These are phyloP conservation scores for Drosophila kurseongensis DNA, from an alignment of 1,140 invertebrate species.

Conservation along the genomic window DNA sequence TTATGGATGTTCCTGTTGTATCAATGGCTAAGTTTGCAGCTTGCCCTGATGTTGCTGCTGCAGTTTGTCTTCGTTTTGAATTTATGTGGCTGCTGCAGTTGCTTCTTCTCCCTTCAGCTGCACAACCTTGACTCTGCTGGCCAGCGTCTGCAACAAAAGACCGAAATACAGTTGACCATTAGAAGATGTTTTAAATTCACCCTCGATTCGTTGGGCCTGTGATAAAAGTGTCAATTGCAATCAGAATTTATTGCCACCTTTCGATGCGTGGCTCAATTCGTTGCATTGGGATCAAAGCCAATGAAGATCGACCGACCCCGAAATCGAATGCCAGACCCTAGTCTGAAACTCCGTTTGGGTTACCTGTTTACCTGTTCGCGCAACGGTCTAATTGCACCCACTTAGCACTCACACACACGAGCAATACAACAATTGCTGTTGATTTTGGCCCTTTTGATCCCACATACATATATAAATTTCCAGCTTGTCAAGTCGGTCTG, in stretches of 20 bases:
- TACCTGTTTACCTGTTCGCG: slow-evolving; percentile 47
- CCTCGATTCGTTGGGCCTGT: slow-evolving; percentile 37
- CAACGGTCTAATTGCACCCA: slow-evolving; percentile 71
- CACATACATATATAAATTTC: slow-evolving; percentile 63
- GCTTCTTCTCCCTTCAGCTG: slow-evolving; percentile 14
- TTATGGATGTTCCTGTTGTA: not conserved
- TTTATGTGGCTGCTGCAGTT: slow-evolving; percentile 13
- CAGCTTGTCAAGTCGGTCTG: slow-evolving; percentile 53
- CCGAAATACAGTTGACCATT: slow-evolving; percentile 30
- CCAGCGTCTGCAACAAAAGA: slow-evolving; percentile 21
- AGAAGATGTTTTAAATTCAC: slow-evolving; percentile 34
- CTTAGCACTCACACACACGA: slow-evolving; percentile 60
- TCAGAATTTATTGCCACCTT: slow-evolving; percentile 71
- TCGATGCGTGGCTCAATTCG: slow-evolving; percentile 61
- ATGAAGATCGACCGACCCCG: slow-evolving; percentile 27
- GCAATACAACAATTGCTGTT: slow-evolving; percentile 69
- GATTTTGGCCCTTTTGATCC: slow-evolving; percentile 62
- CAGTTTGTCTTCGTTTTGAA: slow-evolving; percentile 13
- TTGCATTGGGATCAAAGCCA: slow-evolving; percentile 46
- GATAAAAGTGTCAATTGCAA: slow-evolving; percentile 77
- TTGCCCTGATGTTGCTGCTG: not conserved
- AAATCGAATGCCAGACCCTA: not conserved
- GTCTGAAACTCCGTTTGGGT: slow-evolving; percentile 11
- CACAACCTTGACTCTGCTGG: slow-evolving; percentile 1
- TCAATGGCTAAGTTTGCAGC: not conserved